A percentile compares a stretch with the other conserved stretches of the same genome.
Evolutionary conservation across 2,113 vertebrate genomes (phyloP).

Genomic region (Coregonus clupeaformis): DNA sequence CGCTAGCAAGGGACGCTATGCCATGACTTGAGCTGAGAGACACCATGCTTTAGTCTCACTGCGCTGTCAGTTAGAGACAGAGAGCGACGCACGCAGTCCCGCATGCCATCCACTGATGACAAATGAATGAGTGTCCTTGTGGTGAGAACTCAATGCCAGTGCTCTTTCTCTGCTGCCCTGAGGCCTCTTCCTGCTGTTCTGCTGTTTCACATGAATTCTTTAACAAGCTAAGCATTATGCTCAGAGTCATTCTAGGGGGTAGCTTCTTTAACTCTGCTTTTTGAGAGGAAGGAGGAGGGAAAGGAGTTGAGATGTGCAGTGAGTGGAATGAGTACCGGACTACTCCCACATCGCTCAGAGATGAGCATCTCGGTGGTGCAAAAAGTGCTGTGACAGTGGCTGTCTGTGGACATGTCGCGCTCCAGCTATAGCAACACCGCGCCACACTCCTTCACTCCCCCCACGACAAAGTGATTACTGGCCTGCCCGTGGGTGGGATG

Average conservation of each 20-base stretch:
- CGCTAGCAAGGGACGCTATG: background rate
- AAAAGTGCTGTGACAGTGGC: too few species aligned
- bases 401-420: too few species aligned
- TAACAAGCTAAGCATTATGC: conserved; percentile 59
- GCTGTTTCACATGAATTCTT: conserved; percentile 60
- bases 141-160: conserved; percentile 46
- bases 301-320: too few species aligned
- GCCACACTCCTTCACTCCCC: too few species aligned
- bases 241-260: conserved; percentile 5
- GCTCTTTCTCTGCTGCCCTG: conserved; percentile 46
- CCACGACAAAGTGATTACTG: too few species aligned
- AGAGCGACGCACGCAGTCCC: conserved; percentile 20
- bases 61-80: conserved; percentile 24
- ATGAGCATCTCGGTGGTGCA: too few species aligned
- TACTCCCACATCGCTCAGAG: too few species aligned
- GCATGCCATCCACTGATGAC: conserved; percentile 39
- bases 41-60: too few species aligned
- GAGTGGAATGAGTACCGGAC: too few species aligned
- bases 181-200: conserved; percentile 52
- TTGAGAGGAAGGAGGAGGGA: conserved; percentile 2
- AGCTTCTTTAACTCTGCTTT: too few species aligned
- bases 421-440: too few species aligned
- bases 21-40: background rate
- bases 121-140: conserved; percentile 66
- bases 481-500: too few species aligned